A percentile compares a stretch with the other conserved stretches of the same genome.
Evolutionary conservation across 2,888 invertebrate species (phyloP).

Genomic region (Gandaritis pyraliata): DNA sequence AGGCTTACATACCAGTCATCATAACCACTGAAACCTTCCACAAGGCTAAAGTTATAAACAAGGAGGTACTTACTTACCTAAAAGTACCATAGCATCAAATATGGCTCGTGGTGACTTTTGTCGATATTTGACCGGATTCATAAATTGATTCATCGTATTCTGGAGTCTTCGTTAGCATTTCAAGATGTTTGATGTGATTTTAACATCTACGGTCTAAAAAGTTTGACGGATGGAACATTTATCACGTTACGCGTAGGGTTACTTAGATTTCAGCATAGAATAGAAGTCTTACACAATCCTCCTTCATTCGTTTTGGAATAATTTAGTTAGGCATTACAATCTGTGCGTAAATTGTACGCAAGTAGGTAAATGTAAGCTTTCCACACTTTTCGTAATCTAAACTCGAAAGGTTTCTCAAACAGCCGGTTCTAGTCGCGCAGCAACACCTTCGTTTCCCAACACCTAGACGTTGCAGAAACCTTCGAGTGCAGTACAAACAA

Average conservation of each 20-base stretch:
- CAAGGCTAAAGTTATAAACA: background rate
- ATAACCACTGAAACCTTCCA: constrained; percentile 2
- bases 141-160: constrained; percentile 5
- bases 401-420: constrained; percentile 76
- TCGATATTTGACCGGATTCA: constrained; percentile 15
- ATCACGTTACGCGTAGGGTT: background rate
- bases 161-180: constrained; percentile 28
- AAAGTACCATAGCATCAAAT: too few species aligned
- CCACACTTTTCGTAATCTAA: constrained; percentile 77
- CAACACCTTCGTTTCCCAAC: constrained; percentile 73
- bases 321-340: constrained; percentile 45
- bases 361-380: constrained; percentile 63
- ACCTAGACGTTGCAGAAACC: constrained; percentile 77
- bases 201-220: constrained; percentile 17
- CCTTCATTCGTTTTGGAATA: constrained; percentile 27
- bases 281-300: constrained; percentile 1
- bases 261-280: background rate
- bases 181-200: constrained; percentile 13
- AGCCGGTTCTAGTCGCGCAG: constrained; percentile 73
- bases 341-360: constrained; percentile 53
- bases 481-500: constrained; percentile 78
- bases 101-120: background rate
- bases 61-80: too few species aligned
- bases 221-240: background rate
- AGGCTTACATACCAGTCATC: background rate